These are phyloP conservation scores for Phyto melanocephala DNA, from an alignment of 2,888 invertebrate species.

Conservation along the genomic window DNA sequence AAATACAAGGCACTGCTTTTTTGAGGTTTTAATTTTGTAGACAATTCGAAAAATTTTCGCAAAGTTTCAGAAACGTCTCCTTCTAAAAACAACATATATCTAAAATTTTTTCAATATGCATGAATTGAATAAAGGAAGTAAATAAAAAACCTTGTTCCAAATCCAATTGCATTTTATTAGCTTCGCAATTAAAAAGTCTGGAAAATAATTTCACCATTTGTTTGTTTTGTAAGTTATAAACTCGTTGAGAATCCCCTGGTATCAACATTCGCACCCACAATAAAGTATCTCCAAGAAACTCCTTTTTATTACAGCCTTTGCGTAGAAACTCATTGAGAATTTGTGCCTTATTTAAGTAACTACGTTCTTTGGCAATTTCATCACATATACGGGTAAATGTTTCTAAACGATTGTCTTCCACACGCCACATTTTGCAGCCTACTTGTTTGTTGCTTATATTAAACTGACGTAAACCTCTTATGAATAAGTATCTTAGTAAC, in stretches of 20 bases:
- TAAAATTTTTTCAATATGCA: background rate
- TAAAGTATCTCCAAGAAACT: conserved; percentile 87
- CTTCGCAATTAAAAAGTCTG: conserved; percentile 86
- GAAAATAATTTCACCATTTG: conserved; percentile 94
- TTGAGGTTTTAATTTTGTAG: conserved; percentile 81
- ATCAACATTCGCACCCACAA: conserved; percentile 91
- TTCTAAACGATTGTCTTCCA: conserved; percentile 86
- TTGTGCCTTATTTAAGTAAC: conserved; percentile 82
- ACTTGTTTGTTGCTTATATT: conserved; percentile 87
- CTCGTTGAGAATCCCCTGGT: conserved; percentile 89
- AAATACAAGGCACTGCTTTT: conserved; percentile 86
- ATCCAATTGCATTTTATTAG: conserved; percentile 90
- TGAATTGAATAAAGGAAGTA: background rate
- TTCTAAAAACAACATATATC: conserved; percentile 64
- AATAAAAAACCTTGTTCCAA: conserved; percentile 84
- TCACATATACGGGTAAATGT: conserved; percentile 89
- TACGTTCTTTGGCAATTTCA: conserved; percentile 86
- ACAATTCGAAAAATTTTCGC: conserved; percentile 86
- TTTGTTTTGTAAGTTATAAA: conserved; percentile 95
- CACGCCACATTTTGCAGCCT: conserved; percentile 45
- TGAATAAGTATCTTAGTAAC: conserved; percentile 25
- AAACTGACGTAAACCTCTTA: conserved; percentile 75
- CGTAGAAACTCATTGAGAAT: conserved; percentile 84
- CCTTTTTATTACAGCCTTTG: conserved; percentile 81
- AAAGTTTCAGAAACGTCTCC: conserved; percentile 94